These are phyloP conservation scores for Bombylius discolor DNA, from an alignment of 2,888 invertebrate genomes.

Conservation along the genomic window DNA sequence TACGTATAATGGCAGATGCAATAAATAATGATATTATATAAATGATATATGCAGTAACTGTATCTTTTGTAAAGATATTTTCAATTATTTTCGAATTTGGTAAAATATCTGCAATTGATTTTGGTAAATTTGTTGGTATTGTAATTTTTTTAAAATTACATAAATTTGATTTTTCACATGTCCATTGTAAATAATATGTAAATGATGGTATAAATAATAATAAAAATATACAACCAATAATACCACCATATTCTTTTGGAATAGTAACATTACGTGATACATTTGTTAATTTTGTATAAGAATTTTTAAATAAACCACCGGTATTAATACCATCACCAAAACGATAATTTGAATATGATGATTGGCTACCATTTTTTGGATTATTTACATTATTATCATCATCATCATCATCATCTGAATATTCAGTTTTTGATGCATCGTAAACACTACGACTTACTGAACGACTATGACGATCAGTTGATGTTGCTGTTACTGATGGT, in stretches of 20 bases:
- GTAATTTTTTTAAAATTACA: conserved; percentile 23
- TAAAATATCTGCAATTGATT: conserved; percentile 1
- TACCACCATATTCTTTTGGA: conserved; percentile 27
- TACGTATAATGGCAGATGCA: conserved; percentile 24
- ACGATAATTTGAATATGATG: not conserved
- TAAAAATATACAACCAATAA: conserved; percentile 22
- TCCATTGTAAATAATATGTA: conserved; percentile 29
- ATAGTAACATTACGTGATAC: not conserved
- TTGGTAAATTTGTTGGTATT: not conserved
- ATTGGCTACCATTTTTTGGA: too few species aligned
- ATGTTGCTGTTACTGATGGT: conserved; percentile 16
- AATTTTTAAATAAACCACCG: not conserved
- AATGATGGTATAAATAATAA: conserved; percentile 21
- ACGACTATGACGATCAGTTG: conserved; percentile 22
- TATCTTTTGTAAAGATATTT: conserved; percentile 22
- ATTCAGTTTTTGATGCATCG: conserved; percentile 30
- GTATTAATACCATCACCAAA: not conserved
- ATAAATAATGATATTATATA: conserved; percentile 25
- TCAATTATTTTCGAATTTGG: conserved; percentile 16
- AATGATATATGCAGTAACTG: conserved; percentile 23
- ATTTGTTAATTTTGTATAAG: not conserved
- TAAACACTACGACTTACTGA: conserved; percentile 24
- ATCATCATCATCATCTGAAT: conserved; percentile 23
- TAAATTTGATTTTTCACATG: conserved; percentile 20
- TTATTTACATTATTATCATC: conserved; percentile 12